Base-by-base conservation (phyloP, 2,888 invertebrate species). In the Caenorhabditis sp. region DNA sequence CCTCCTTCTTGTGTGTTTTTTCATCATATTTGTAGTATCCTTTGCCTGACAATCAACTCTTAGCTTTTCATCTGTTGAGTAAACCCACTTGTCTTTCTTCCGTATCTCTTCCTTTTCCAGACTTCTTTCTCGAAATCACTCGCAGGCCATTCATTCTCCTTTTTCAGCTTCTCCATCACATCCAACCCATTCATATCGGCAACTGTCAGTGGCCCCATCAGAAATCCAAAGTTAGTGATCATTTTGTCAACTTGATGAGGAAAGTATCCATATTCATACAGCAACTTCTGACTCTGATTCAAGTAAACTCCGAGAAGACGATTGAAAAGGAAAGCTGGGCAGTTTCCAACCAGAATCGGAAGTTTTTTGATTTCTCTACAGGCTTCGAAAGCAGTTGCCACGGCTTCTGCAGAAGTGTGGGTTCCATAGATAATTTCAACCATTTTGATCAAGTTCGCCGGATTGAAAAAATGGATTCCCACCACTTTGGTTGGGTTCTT, bases 401-500 rank as follows among this genome's bases (percentile, higher is more conserved):
- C 92, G 8, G 93, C 92, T 38, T 89, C 80, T 28, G 92, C 89
- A 1, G 92, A 92, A 0, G 93, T 93, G 19, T 92, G 61, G 14
- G 83, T 84, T 8, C 93, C 92, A 54, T 92, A 90, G 6, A 93
- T 90, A 77, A 93, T 92, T 93, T 87, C 87, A 5, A 87, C 85
- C 79, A 87, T 85, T 73, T 54, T 70, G 91, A 93, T 93, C 73
- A 92, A 86, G 82, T 93, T 92, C 0, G 93, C 92, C 4, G 93
- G 93, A 26, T 92, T 92, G 88, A 93, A 93, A 90, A 93, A 93
- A 82, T 93, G 93, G 26, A 92, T 92, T 14, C 93, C 93, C 35
- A 92, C 92, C 3, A 93, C 92, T 73, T 90, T 90, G 16, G 90
- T 90, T 16, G 89, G 92, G 68, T 93, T 85, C 6, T 74, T 84